Evolutionary conservation across 1,140 invertebrate species (phyloP), one percentile per base, ranked within the genome.

Genomic region (Polypedilum pembai): DNA sequence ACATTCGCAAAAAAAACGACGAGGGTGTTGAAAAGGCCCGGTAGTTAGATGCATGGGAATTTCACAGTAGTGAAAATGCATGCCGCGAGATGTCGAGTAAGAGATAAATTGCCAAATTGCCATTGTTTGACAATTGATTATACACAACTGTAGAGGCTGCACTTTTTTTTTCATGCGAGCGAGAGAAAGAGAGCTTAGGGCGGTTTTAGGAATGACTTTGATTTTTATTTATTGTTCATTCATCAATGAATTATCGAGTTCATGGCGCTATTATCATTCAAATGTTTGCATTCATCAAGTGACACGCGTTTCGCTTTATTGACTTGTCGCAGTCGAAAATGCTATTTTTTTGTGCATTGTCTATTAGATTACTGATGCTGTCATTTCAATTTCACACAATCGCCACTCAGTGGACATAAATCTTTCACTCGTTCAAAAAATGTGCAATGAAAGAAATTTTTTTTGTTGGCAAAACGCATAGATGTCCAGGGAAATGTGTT

Each of bases 81-180:
- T 17, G n/a, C 63, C 7, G n/a, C 63, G 18, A 20, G n/a, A 66
- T 20, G 7, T 12, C 63, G n/a, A 66, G n/a, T 17, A n/a, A 66
- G 63, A 66, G 63, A 66, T 66, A 66, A 66, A 66, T 66, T 66
- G 63, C 63, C 63, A 66, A 66, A 66, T 66, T 66, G 63, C n/a
- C n/a, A 66, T 66, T 66, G 63, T 66, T 66, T 66, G 63, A 66
- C 63, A 66, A 66, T 66, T 66, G 63, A 66, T 66, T 66, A 20
- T 20, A 20, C 63, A 18, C n/a, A 8, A 66, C 18, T 66, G 63
- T 15, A 45, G 18, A 66, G 63, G 63, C 63, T 66, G 63, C 63
- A 66, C 63, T 66, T 66, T 65, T 65, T 66, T 66, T n/a, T n/a
- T n/a, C n/a, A n/a, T n/a, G n/a, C 63, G n/a, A 66, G 18, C 18